phyloP scores from a whole-genome alignment of 2,113 vertebrate species.

The Nerophis lumbriciformis region DNA sequence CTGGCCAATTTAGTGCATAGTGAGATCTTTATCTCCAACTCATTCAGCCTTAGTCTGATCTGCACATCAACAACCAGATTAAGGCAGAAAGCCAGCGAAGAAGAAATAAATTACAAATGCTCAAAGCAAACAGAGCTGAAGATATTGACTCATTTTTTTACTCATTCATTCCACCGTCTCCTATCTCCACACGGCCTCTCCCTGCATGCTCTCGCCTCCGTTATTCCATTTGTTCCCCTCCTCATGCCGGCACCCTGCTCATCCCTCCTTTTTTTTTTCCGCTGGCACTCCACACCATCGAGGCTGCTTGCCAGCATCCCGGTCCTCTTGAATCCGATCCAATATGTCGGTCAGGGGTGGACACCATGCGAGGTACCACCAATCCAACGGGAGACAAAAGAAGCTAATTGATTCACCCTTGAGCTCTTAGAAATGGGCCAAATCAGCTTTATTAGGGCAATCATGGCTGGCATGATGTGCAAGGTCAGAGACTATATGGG shows the following conservation, averaged over 20 bases:
- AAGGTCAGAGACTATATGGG: constrained; percentile 14
- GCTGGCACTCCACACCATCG: constrained; percentile 24
- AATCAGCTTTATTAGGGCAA: constrained; percentile 37
- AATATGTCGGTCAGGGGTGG: constrained; percentile 45
- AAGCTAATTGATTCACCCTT: constrained; percentile 48
- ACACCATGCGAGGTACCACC: constrained; percentile 22
- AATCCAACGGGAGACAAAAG: constrained; percentile 41
- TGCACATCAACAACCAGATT: background rate
- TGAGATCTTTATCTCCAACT: no score
- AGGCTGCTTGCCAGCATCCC: constrained; percentile 43
- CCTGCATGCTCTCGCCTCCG: background rate
- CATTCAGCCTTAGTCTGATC: background rate
- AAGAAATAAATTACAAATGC: background rate
- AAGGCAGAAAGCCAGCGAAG: background rate
- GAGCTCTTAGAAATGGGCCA: constrained; percentile 27
- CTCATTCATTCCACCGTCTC: background rate
- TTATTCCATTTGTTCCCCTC: constrained; percentile 1
- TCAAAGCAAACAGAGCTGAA: background rate
- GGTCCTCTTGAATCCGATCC: constrained; percentile 42
- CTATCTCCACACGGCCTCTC: background rate
- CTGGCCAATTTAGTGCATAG: no score
- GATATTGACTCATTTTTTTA: constrained; percentile 4
- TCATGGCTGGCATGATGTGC: background rate
- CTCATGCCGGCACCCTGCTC: background rate
- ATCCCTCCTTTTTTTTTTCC: background rate